These are phyloP conservation scores for Ranitomeya imitator DNA, from an alignment of 2,113 vertebrate genomes.

Conservation along the genomic window DNA sequence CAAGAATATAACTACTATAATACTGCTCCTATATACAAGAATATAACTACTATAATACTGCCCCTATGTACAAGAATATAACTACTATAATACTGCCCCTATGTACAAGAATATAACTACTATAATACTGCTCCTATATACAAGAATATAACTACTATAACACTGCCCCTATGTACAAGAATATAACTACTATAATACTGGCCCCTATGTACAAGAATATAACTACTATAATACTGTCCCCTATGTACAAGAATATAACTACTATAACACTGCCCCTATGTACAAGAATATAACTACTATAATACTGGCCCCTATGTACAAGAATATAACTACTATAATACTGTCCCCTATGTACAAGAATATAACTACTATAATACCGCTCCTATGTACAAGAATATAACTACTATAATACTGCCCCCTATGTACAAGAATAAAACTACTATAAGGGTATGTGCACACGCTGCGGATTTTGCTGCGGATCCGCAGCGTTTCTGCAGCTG, in stretches of 20 bases:
- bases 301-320: neutral
- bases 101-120: neutral
- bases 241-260: neutral
- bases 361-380: too few relatives aligned
- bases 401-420: constrained; percentile 1
- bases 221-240: neutral
- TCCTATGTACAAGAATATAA: neutral
- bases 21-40: neutral
- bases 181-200: neutral
- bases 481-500: too few relatives aligned
- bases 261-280: neutral
- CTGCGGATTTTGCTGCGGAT: too few relatives aligned
- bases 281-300: constrained; percentile 6
- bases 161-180: neutral
- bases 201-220: neutral
- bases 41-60: constrained; percentile 17
- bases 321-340: too few relatives aligned
- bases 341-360: too few relatives aligned
- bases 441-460: too few relatives aligned
- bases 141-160: constrained; percentile 2
- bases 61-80: constrained; percentile 2
- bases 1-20: constrained; percentile 12
- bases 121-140: neutral
- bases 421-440: constrained; percentile 3
- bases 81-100: constrained; percentile 6